phyloP scores from a whole-genome alignment of 2,888 invertebrate genomes.

The Clusia tigrina region DNA sequence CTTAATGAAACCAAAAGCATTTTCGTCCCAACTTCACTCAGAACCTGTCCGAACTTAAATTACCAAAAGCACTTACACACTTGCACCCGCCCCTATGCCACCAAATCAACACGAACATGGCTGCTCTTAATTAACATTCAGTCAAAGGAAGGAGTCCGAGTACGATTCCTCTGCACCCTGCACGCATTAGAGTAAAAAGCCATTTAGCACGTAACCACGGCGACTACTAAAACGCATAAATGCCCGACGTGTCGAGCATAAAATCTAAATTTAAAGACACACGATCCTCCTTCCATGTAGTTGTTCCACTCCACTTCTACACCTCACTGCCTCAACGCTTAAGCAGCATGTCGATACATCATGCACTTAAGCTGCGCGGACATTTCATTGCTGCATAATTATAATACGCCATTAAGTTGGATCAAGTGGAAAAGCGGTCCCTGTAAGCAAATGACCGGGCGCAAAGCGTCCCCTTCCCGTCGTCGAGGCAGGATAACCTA shows the following conservation, averaged over 20 bases:
- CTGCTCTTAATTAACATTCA: slow-evolving; percentile 50
- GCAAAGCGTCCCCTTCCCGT: slow-evolving; percentile 6
- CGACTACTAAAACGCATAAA: slow-evolving; percentile 30
- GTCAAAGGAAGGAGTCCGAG: slow-evolving; percentile 32
- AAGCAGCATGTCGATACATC: slow-evolving; percentile 32
- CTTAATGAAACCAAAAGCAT: slow-evolving; percentile 39
- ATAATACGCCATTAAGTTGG: slow-evolving; percentile 55
- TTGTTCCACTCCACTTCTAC: not conserved
- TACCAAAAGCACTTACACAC: slow-evolving; percentile 35
- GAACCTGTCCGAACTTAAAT: slow-evolving; percentile 23
- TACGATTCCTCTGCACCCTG: not conserved
- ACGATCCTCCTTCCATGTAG: slow-evolving; percentile 22
- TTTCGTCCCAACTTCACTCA: not conserved
- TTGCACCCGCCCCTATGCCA: no score
- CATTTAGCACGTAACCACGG: slow-evolving; percentile 9
- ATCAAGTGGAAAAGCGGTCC: slow-evolving; percentile 20
- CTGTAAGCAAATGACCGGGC: slow-evolving; percentile 20
- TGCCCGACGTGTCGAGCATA: slow-evolving; percentile 33
- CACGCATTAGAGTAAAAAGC: slow-evolving; percentile 1
- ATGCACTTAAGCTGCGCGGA: slow-evolving; percentile 29
- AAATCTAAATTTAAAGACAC: slow-evolving; percentile 37
- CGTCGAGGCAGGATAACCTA: slow-evolving; percentile 20
- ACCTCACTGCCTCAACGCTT: not conserved
- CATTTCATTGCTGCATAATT: slow-evolving; percentile 49
- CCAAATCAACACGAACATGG: slow-evolving; percentile 16